phyloP scores from a whole-genome alignment of 2,797 vertebrate species.

The Cuniculus paca region DNA sequence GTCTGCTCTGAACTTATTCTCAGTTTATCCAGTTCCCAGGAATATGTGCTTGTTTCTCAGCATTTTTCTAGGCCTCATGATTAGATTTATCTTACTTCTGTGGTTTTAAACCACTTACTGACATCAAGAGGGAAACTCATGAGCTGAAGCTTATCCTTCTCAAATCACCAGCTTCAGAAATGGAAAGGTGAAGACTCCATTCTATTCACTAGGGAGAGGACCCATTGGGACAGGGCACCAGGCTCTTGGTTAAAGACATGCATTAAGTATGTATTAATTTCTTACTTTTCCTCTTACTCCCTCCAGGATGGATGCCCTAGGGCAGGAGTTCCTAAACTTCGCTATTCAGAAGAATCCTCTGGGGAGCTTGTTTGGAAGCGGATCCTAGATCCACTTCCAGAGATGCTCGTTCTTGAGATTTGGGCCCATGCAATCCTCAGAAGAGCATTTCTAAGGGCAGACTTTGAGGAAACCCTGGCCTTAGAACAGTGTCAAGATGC shows the following conservation, averaged over 20 bases:
- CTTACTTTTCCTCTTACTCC: background rate
- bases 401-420: background rate
- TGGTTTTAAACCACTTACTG: background rate
- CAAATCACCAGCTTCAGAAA: constrained; percentile 22
- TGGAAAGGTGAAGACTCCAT: background rate
- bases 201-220: background rate
- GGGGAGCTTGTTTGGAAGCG: constrained; percentile 62
- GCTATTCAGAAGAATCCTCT: background rate
- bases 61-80: background rate
- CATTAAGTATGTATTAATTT: background rate
- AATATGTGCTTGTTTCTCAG: background rate
- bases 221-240: background rate
- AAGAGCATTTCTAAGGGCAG: background rate
- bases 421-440: background rate
- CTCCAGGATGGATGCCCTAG: constrained; percentile 37
- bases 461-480: background rate
- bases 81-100: background rate
- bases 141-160: background rate
- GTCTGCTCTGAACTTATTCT: background rate
- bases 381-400: background rate
- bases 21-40: background rate
- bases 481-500: background rate
- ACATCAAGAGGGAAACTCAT: background rate
- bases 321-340: constrained; percentile 36
- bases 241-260: background rate